phyloP scores from a whole-genome alignment of 2,113 vertebrate species.

The Bombycilla garrulus region DNA sequence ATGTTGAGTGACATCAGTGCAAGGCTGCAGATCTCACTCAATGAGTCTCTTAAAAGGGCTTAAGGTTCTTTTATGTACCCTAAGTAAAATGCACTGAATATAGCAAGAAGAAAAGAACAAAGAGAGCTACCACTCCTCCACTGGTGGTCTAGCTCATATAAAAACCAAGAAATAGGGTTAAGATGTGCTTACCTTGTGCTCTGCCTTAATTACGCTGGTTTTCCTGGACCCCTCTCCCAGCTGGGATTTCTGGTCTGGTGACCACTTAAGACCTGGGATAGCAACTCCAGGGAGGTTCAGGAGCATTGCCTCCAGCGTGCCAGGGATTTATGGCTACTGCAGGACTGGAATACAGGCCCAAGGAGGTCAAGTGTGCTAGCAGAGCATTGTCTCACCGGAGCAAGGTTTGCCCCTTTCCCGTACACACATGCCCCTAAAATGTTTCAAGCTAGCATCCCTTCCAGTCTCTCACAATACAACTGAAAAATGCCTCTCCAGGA shows the following conservation, averaged over 20 bases:
- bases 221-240: not conserved
- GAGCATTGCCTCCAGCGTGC: not conserved
- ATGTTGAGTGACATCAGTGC: not conserved
- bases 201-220: not conserved
- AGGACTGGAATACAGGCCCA: too few relatives aligned
- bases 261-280: not conserved
- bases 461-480: not conserved
- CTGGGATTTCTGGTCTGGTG: not conserved
- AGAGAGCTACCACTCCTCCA: not conserved
- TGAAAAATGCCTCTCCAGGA: not conserved
- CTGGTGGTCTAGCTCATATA: too few relatives aligned
- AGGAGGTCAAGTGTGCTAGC: not conserved
- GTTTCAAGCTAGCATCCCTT: not conserved
- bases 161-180: not conserved
- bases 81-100: too few relatives aligned
- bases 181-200: fast-evolving
- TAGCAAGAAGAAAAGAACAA: not conserved
- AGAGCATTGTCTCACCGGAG: not conserved
- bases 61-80: not conserved
- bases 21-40: not conserved
- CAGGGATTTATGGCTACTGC: not conserved
- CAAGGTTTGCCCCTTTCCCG: not conserved
- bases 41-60: not conserved
- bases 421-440: not conserved
- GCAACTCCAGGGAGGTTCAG: not conserved